These are phyloP conservation scores for Ecliptopera silaceata DNA, from an alignment of 2,888 invertebrate species.

Conservation along the genomic window DNA sequence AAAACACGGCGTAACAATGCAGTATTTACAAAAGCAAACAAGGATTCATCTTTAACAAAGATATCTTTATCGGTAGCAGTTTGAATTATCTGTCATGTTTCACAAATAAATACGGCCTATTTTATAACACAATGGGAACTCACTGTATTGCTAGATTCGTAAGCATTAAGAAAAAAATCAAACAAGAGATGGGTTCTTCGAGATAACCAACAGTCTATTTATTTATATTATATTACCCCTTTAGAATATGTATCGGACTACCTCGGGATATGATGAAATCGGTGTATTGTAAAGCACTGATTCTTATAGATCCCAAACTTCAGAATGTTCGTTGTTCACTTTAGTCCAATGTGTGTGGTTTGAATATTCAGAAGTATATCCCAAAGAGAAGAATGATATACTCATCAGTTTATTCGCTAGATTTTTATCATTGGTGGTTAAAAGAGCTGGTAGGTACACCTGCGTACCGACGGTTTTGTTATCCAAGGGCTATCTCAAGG, in stretches of 20 bases:
- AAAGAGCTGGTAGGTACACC: no score
- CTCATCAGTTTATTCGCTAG: neutral
- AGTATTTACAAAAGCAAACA: slow-evolving; percentile 71
- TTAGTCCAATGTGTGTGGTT: neutral
- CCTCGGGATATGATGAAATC: slow-evolving; percentile 34
- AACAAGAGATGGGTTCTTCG: slow-evolving; percentile 69
- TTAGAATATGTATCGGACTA: slow-evolving; percentile 58
- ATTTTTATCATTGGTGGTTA: neutral
- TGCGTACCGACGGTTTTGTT: no score
- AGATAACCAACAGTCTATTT: slow-evolving; percentile 72
- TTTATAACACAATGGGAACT: slow-evolving; percentile 72
- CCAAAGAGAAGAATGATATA: neutral
- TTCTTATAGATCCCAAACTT: neutral
- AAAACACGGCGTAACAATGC: slow-evolving; percentile 70
- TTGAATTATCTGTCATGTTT: slow-evolving; percentile 76
- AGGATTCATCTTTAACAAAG: slow-evolving; percentile 70
- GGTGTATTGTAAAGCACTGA: slow-evolving; percentile 14
- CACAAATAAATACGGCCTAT: slow-evolving; percentile 77
- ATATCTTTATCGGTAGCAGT: slow-evolving; percentile 77
- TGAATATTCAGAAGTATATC: neutral
- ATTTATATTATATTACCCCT: slow-evolving; percentile 79
- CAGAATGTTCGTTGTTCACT: neutral
- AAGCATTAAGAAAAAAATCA: slow-evolving; percentile 70
- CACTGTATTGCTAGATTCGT: slow-evolving; percentile 63
- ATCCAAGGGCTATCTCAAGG: no score